A percentile compares a stretch with the other conserved stretches of the same genome.
Evolutionary conservation across 2,113 vertebrate genomes (phyloP).

Genomic region (Muscicapa adusta): DNA sequence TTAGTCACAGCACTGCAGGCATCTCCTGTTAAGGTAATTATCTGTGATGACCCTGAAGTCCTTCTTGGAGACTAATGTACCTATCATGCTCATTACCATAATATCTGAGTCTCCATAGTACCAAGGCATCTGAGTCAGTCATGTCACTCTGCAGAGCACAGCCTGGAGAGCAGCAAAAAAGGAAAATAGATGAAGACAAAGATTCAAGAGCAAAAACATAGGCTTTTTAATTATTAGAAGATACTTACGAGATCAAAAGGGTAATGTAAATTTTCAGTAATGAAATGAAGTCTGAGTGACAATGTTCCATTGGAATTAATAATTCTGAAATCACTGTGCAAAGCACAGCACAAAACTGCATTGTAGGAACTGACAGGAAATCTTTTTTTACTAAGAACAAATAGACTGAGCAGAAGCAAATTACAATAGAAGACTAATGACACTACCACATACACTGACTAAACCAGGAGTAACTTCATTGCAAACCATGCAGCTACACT

Average conservation of each 20-base stretch:
- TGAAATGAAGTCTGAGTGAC: not conserved
- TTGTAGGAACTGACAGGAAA: not conserved
- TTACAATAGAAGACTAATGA: not conserved
- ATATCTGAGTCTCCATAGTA: not conserved
- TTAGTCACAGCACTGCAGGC: constrained; percentile 8
- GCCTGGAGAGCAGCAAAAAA: not conserved
- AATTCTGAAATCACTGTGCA: not conserved
- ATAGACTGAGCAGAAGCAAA: not conserved
- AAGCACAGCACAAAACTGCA: not conserved
- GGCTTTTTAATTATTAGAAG: not conserved
- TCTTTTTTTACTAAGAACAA: not conserved
- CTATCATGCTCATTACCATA: constrained; percentile 24
- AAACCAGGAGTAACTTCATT: not conserved
- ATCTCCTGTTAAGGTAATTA: constrained; percentile 33
- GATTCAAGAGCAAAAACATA: not conserved
- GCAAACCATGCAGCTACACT: not conserved
- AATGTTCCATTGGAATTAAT: not conserved
- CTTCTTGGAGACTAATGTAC: not conserved
- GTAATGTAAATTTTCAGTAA: not conserved
- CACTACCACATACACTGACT: not conserved
- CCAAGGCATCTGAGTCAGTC: not conserved
- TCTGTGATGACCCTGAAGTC: constrained; percentile 33
- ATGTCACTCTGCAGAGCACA: not conserved
- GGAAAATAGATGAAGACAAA: not conserved
- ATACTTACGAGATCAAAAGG: not conserved